A percentile compares a stretch with the other conserved stretches of the same genome.
Evolutionary conservation across 2,797 vertebrate species (phyloP).

Genomic region (Manis javanica): DNA sequence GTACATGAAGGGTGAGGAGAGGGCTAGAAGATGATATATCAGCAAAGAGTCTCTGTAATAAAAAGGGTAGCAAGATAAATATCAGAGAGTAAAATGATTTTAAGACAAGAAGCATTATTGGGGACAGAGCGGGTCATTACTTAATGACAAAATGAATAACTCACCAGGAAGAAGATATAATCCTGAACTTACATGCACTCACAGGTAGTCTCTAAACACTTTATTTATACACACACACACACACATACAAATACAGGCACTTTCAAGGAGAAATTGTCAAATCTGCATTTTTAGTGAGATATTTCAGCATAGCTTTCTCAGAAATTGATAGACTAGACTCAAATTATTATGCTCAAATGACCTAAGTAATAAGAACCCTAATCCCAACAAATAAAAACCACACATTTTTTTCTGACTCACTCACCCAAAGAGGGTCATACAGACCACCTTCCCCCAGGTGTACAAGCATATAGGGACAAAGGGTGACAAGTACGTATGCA

Average conservation of each 20-base stretch:
- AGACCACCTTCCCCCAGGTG: neutral
- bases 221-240: neutral
- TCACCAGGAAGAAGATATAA: neutral
- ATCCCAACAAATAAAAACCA: neutral
- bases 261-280: neutral
- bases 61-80: neutral
- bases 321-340: slow-evolving; percentile 6
- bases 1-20: neutral
- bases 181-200: neutral
- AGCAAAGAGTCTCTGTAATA: neutral
- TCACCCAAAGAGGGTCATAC: neutral
- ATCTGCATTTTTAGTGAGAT: neutral
- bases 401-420: neutral
- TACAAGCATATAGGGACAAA: neutral
- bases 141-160: neutral
- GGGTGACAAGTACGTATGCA: neutral
- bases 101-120: neutral
- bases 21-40: neutral
- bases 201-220: neutral
- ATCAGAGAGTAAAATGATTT: neutral
- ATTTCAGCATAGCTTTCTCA: slow-evolving; percentile 3
- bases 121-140: neutral
- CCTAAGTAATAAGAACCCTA: slow-evolving; percentile 15
- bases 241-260: neutral
- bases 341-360: neutral